A percentile compares a stretch with the other conserved stretches of the same genome.
Evolutionary conservation across 2,113 vertebrate genomes (phyloP).

Genomic region (Motacilla alba): DNA sequence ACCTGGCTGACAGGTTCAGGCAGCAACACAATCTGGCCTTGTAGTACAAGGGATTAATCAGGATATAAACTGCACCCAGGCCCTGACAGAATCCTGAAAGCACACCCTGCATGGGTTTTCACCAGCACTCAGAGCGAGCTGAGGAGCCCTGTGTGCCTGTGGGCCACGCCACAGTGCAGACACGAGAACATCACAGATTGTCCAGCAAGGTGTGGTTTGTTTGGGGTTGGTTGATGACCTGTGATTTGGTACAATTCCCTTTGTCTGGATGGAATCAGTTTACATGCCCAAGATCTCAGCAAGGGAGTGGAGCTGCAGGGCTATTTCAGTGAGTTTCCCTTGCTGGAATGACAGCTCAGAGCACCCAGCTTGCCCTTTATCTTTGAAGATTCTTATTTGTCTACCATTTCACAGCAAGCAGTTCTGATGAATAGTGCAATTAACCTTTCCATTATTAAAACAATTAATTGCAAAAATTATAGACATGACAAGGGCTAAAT

Average conservation of each 20-base stretch:
- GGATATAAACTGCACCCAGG: not conserved
- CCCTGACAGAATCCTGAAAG: not conserved
- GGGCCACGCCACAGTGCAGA: fast-evolving
- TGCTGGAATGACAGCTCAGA: slow-evolving; percentile 52
- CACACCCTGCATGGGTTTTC: not conserved
- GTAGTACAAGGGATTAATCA: not conserved
- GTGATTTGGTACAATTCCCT: not conserved
- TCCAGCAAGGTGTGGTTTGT: fast-evolving
- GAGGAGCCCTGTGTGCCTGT: not conserved
- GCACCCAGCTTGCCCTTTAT: slow-evolving; percentile 62
- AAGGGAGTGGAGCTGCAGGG: not conserved
- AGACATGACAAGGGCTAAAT: slow-evolving; percentile 71
- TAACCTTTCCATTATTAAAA: slow-evolving; percentile 77
- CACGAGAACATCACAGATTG: not conserved
- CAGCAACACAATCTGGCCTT: not conserved
- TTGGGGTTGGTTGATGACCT: not conserved
- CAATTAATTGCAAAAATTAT: slow-evolving; percentile 78
- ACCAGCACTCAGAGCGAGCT: not conserved
- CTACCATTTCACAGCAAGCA: slow-evolving; percentile 61
- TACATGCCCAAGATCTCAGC: not conserved
- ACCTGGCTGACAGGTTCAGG: not conserved
- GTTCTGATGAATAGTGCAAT: slow-evolving; percentile 76
- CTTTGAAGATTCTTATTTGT: slow-evolving; percentile 67
- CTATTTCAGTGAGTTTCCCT: not conserved
- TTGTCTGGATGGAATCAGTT: not conserved